These are phyloP conservation scores for Cichlasoma orientale DNA, from an alignment of 2,797 vertebrate species.

Conservation along the genomic window DNA sequence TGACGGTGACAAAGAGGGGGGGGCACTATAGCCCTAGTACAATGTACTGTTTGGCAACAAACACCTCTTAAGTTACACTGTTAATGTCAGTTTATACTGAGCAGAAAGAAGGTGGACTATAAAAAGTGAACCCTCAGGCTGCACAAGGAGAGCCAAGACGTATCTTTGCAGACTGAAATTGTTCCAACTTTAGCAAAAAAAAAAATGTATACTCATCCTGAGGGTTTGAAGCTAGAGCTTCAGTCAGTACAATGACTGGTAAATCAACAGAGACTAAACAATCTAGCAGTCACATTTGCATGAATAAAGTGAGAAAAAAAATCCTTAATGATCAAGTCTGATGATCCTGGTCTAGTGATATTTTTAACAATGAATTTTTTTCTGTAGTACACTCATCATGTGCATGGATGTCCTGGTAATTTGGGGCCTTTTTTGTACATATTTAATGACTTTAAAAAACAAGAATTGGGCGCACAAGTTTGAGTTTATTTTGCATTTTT, in stretches of 20 bases:
- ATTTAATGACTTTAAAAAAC: not conserved
- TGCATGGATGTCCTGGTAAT: not conserved
- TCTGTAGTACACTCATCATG: not conserved
- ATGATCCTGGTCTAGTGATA: not conserved
- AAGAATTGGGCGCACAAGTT: not conserved
- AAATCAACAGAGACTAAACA: not conserved
- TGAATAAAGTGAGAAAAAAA: not conserved
- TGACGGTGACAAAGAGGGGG: conserved; percentile 10
- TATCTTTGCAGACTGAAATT: not conserved
- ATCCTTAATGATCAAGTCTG: not conserved
- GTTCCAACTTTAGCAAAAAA: not conserved
- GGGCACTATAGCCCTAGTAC: not conserved
- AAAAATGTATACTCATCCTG: not conserved
- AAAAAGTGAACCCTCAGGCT: not conserved
- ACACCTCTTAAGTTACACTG: conserved; percentile 1
- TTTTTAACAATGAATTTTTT: not conserved
- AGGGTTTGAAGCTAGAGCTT: conserved; percentile 1
- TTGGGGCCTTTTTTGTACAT: not conserved
- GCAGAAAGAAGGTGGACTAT: not conserved
- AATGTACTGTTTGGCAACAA: conserved; percentile 14
- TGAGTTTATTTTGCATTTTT: no score
- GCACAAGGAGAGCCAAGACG: not conserved
- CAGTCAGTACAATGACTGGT: not conserved
- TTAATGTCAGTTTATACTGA: not conserved
- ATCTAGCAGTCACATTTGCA: not conserved